Evolutionary conservation across 2,113 vertebrate genomes (phyloP), one percentile per base, ranked within the genome.

Genomic region (Hydrolagus affinis): DNA sequence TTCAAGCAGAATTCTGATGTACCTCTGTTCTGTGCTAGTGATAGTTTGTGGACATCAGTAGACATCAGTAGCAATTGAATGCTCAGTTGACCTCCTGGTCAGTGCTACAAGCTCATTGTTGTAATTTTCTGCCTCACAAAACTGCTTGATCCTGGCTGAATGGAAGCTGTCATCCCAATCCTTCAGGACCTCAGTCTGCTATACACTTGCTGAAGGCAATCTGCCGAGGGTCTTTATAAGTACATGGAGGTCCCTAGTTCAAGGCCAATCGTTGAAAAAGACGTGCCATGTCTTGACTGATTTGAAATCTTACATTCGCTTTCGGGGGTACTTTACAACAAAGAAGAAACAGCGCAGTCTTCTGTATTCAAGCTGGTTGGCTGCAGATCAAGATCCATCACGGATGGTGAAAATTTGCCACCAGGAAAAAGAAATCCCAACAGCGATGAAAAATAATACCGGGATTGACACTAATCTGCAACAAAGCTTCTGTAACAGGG

Each of bases 71-170:
- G 72, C 64, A 60, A 59, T 85, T 86, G 71, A 76, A 86, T 85
- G 85, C 66, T 80, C 64, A 64, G 62, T 70, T 70, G 86, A 74
- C 85, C 76, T 85, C 74, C 85, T 85, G 83, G 76, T 70, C 75
- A 62, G 15, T 68, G 85, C 75, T 85, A 78, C 62, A 87, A 64
- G 78, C 70, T 70, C 72, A 71, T 87, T 32, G 78, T 85, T 77
- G 85, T 86, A 86, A 87, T 80, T 86, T 86, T 87, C 80, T 86
- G 66, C 85, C 64, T 87, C 76, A 86, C 87, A 88, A 86, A 73
- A 71, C 87, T 62, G 70, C 80, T 86, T 86, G 85, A 86, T 85
- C 85, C 85, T 86, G 28, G 25, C 85, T 89, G 88, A 88, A 86
- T 85, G 73, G 77, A 73, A 85, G 68, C 57, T 17, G 28, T 83